phyloP scores from a whole-genome alignment of 2,113 vertebrate genomes.

The Vombatus ursinus region DNA sequence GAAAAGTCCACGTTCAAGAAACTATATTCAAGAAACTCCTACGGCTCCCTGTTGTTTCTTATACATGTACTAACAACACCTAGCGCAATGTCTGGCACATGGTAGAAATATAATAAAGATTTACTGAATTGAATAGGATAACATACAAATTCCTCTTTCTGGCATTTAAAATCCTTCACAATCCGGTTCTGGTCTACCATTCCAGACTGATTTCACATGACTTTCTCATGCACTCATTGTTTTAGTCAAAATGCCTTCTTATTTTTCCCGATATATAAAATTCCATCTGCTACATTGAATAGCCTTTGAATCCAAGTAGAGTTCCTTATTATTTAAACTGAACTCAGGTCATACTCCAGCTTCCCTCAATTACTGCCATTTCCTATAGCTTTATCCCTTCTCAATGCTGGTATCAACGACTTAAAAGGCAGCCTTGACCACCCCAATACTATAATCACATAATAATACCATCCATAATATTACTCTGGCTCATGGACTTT shows the following conservation, averaged over 20 bases:
- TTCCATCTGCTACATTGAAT: not conserved
- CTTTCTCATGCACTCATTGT: not conserved
- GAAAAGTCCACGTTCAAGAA: not conserved
- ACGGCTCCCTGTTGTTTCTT: not conserved
- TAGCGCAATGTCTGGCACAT: not conserved
- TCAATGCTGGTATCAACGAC: not conserved
- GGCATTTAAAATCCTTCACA: not conserved
- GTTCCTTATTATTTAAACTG: not conserved
- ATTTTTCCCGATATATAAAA: not conserved
- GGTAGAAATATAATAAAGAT: not conserved
- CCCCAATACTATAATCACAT: not conserved
- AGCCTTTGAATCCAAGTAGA: not conserved
- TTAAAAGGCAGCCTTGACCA: not conserved
- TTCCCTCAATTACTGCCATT: not conserved
- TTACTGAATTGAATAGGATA: not conserved
- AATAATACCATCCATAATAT: not conserved
- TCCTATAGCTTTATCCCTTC: not conserved
- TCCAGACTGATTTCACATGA: not conserved
- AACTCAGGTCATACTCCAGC: not conserved
- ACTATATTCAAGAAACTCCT: not conserved
- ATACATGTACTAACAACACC: not conserved
- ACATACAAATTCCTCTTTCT: not conserved
- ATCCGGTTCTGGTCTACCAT: not conserved
- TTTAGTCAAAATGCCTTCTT: not conserved
- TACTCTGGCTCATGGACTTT: not conserved